Conservation (phyloP, 2,888 invertebrate genomes). For the Digitonthophagus gazella region DNA sequence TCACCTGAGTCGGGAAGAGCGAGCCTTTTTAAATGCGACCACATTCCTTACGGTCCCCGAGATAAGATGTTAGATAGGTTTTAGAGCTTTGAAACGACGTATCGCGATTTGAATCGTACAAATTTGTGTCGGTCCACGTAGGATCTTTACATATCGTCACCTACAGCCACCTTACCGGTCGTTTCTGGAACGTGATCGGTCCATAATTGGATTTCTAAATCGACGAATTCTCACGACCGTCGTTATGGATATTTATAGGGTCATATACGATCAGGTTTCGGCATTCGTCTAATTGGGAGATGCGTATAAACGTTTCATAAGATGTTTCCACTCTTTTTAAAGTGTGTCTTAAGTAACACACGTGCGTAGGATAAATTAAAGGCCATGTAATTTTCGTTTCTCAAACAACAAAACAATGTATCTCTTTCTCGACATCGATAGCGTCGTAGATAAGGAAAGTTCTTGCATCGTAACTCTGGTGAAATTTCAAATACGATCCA, state of each 20-base stretch:
- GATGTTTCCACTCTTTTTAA: background rate
- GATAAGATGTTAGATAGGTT: background rate
- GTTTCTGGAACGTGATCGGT: constrained; percentile 14
- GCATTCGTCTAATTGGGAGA: constrained; percentile 20
- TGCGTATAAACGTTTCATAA: constrained; percentile 18
- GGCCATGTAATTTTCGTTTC: background rate
- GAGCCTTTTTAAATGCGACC: background rate
- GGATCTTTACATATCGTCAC: background rate
- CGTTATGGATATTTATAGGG: constrained; percentile 15
- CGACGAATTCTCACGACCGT: constrained; percentile 20
- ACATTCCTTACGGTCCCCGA: background rate
- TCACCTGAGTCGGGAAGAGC: background rate
- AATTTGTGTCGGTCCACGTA: background rate
- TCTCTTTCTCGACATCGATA: background rate
- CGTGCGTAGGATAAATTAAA: background rate
- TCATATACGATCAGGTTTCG: constrained; percentile 19
- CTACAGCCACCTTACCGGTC: background rate
- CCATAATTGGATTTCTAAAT: constrained; percentile 21
- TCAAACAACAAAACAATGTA: background rate
- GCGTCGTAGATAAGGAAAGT: background rate
- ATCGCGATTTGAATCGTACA: background rate
- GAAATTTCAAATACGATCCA: background rate
- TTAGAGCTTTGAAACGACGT: background rate
- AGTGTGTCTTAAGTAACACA: no score
- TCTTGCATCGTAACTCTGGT: background rate